Evolutionary conservation across 2,888 invertebrate genomes (phyloP), one percentile per base, ranked within the genome.

Genomic region (Acleris laterana): DNA sequence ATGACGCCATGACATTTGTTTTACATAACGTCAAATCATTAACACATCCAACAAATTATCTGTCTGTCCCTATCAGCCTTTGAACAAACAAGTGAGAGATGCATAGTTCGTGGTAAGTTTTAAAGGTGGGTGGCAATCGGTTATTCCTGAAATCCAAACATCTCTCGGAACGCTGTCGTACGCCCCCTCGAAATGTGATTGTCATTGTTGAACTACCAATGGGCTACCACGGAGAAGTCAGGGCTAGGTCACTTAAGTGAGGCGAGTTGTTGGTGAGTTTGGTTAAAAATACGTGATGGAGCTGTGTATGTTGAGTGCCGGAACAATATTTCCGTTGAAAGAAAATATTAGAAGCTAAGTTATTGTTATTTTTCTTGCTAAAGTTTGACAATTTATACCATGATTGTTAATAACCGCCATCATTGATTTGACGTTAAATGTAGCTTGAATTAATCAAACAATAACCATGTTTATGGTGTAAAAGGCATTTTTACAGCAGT

Each of bases 151-250:
- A 78, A 80, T 72, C 75, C 75, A 77, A 82, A 80, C 83, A 79
- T 74, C 75, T 73, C 70, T 66, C 72, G 71, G 73, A 74, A 72
- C 69, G 72, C 72, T 70, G 72, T 73, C 73, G 69, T 72, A 73
- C 78, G 77, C 79, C 82, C 80, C 77, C 81, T 81, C 73, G 73
- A 80, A 83, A 81, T 76, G 72, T 77, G 77, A 81, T 72, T 82
- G 85, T 86, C 88, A 89, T 83, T 80, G 81, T 80, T 71, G 70
- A 68, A 44, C 42, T 60, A 55, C 25, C 16, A 19, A n/a, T 28
- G 64, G 9, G 64, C 28, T 55, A 65, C 65, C 50, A 61, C 17
- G 25, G 42, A 59, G 13, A 38, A 52, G 20, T 19, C 17, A 19
- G 28, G 51, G 51, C 46, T 17, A 51, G 20, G 16, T 57, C n/a